Conservation (phyloP, 2,797 vertebrate species). For the Danio tinwini region DNA sequence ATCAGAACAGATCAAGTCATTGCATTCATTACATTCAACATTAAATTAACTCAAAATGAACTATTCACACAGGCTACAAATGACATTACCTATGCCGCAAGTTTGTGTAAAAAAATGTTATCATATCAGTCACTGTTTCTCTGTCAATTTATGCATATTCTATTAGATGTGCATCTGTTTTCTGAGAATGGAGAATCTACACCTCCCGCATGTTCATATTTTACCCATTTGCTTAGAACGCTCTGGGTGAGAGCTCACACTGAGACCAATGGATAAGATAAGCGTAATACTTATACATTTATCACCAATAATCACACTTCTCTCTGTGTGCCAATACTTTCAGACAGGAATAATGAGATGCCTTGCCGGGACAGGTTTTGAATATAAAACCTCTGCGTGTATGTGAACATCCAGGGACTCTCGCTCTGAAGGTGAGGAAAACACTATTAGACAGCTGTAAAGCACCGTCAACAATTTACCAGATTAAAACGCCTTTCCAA, state of each 20-base stretch:
- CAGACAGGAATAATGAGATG: constrained; percentile 64
- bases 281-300: constrained; percentile 68
- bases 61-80: background rate
- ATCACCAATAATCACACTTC: constrained; percentile 72
- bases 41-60: background rate
- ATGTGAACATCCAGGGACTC: constrained; percentile 62
- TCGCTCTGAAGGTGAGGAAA: constrained; percentile 66
- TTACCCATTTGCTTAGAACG: constrained; percentile 57
- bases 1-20: background rate
- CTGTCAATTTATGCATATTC: constrained; percentile 36
- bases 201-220: constrained; percentile 53
- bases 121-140: background rate
- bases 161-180: constrained; percentile 43
- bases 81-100: background rate
- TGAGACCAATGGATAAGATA: constrained; percentile 64
- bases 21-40: background rate
- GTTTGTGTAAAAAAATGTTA: background rate
- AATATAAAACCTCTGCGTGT: constrained; percentile 60
- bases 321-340: constrained; percentile 63
- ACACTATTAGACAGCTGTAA: constrained; percentile 67
- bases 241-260: constrained; percentile 59
- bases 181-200: constrained; percentile 56
- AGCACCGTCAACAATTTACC: constrained; percentile 63
- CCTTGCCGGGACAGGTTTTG: constrained; percentile 62
- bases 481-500: constrained; percentile 61